Conservation (phyloP, 23 tunicate genomes). For the Aplidium turbinatum region DNA sequence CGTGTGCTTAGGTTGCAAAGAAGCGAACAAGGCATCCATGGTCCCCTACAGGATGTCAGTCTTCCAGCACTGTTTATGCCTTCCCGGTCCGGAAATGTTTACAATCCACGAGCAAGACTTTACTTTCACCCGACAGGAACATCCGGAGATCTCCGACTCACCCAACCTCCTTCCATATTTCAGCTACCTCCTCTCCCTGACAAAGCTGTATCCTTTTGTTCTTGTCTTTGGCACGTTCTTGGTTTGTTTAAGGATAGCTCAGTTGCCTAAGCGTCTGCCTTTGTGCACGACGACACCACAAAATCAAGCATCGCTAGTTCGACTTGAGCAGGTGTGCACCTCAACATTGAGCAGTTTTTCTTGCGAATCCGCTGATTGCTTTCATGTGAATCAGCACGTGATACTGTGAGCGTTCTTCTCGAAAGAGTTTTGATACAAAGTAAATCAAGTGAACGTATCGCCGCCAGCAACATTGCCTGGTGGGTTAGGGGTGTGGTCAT, state of each 20-base stretch:
- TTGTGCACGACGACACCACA: too few relatives aligned
- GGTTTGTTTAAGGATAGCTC: neutral
- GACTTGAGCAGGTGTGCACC: too few relatives aligned
- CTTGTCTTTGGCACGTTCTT: neutral
- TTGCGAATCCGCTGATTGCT: too few relatives aligned
- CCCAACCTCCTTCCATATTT: conserved; percentile 94
- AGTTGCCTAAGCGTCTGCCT: too few relatives aligned
- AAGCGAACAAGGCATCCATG: conserved; percentile 37
- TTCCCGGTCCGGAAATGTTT: conserved; percentile 74
- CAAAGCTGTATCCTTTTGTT: conserved; percentile 72
- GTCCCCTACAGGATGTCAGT: conserved; percentile 77
- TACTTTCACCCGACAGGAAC: conserved; percentile 88
- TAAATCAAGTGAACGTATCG: too few relatives aligned
- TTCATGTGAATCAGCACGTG: too few relatives aligned
- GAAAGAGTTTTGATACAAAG: too few relatives aligned
- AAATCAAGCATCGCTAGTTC: too few relatives aligned
- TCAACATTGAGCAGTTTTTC: too few relatives aligned
- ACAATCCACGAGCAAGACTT: conserved; percentile 76
- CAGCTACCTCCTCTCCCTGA: conserved; percentile 93
- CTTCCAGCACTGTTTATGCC: conserved; percentile 96
- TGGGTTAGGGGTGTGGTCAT: too few relatives aligned
- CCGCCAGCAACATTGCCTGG: too few relatives aligned
- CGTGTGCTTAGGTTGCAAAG: conserved; percentile 89
- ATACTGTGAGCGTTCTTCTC: too few relatives aligned
- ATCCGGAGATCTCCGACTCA: conserved; percentile 64